Percentiles rank a stretch among this genome's conserved stretches.
Evolutionary conservation across 2,888 invertebrate species (phyloP).

Genomic region (Acrocyrtus sp.): DNA sequence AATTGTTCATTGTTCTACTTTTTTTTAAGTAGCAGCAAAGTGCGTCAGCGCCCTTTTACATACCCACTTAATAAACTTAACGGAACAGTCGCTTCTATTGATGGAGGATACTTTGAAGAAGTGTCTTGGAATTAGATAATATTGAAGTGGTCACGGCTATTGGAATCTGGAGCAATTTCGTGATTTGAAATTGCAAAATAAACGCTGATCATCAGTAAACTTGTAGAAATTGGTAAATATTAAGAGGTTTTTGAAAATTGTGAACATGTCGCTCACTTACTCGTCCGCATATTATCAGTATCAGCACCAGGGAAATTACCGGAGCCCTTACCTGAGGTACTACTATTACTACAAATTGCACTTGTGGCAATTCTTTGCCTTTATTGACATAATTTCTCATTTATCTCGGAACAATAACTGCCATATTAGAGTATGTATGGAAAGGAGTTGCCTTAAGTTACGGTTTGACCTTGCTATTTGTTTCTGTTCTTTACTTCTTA

Average conservation of each 20-base stretch:
- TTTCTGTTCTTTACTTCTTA: neutral
- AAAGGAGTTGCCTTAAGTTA: too few species aligned
- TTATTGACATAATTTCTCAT: neutral
- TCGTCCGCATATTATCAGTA: constrained; percentile 57
- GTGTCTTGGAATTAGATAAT: too few species aligned
- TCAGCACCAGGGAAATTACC: constrained; percentile 59
- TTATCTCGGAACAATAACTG: neutral
- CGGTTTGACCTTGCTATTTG: neutral
- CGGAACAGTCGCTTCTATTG: too few species aligned
- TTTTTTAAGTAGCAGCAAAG: constrained; percentile 5
- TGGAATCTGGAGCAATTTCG: too few species aligned
- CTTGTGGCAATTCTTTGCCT: neutral
- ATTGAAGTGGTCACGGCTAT: too few species aligned
- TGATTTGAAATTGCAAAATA: too few species aligned
- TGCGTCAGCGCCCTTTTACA: neutral
- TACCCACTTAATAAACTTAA: neutral
- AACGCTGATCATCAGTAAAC: too few species aligned
- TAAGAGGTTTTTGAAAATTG: constrained; percentile 35
- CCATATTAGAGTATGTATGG: too few species aligned
- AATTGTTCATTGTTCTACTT: constrained; percentile 26
- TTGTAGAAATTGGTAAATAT: too few species aligned
- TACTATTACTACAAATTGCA: neutral
- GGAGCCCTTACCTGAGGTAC: constrained; percentile 62
- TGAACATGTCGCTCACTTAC: constrained; percentile 61
- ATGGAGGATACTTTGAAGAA: neutral